Percentiles rank a stretch among this genome's conserved stretches.
Conservation (phyloP, 2,797 vertebrate genomes). For the Psittacula derbiana region DNA sequence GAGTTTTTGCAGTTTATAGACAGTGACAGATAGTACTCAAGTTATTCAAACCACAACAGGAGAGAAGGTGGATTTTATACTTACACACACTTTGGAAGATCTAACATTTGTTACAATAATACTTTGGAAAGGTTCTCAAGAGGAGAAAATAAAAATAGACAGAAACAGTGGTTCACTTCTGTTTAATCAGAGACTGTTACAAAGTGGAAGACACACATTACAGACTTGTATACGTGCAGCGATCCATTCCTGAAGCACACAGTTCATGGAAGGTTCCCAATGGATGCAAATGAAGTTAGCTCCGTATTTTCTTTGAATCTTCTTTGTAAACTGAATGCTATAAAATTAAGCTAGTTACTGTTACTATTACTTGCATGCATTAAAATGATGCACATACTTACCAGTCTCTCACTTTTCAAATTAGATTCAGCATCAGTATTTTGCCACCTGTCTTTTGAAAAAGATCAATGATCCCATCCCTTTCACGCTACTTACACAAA, state of each 20-base stretch:
- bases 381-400: slow-evolving; percentile 73
- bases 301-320: background rate
- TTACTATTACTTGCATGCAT: slow-evolving; percentile 66
- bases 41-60: background rate
- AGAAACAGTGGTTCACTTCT: background rate
- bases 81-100: background rate
- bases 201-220: background rate
- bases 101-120: background rate
- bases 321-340: slow-evolving; percentile 37
- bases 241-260: background rate
- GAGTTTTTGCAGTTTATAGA: background rate
- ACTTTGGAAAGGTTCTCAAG: background rate
- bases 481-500: background rate
- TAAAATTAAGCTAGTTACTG: slow-evolving; percentile 42
- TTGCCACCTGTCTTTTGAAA: slow-evolving; percentile 40
- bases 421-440: slow-evolving; percentile 33
- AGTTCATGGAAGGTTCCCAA: background rate
- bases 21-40: background rate
- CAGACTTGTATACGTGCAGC: background rate
- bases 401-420: slow-evolving; percentile 64
- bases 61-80: background rate
- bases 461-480: background rate
- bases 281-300: background rate
- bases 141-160: background rate
- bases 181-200: slow-evolving; percentile 53